Percentiles rank a stretch among this genome's conserved stretches.
Evolutionary conservation across 2,113 vertebrate genomes (phyloP).

Genomic region (Mastomys coucha): DNA sequence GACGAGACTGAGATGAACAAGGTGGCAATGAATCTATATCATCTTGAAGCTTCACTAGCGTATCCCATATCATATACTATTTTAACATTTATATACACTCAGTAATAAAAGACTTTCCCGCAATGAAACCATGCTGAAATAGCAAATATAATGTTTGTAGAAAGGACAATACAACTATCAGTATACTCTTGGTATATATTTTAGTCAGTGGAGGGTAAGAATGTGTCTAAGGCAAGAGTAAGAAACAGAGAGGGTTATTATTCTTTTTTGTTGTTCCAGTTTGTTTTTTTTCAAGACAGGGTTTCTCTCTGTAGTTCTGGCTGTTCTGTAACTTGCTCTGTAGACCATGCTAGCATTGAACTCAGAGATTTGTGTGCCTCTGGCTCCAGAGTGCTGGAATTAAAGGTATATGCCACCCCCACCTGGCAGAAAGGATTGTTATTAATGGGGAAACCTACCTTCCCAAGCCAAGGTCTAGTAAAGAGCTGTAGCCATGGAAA

Average conservation of each 20-base stretch:
- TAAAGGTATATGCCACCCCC: no score
- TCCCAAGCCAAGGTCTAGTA: not conserved
- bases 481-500: not conserved
- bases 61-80: not conserved
- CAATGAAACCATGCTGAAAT: conserved; percentile 7
- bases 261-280: no score
- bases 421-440: not conserved
- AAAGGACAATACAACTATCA: not conserved
- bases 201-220: not conserved
- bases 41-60: not conserved
- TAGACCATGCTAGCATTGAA: no score
- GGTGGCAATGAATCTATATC: not conserved
- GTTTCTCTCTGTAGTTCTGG: no score
- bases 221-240: not conserved
- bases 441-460: not conserved
- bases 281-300: no score
- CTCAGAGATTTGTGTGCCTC: no score
- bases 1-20: not conserved
- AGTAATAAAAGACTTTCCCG: not conserved
- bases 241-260: not conserved
- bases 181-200: not conserved
- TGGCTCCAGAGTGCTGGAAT: no score
- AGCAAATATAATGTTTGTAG: not conserved
- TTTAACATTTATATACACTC: not conserved
- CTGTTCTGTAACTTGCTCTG: no score